Percentiles rank a stretch among this genome's conserved stretches.
Conservation (phyloP, 2,797 vertebrate species). For the Hoplostethus mediterraneus region DNA sequence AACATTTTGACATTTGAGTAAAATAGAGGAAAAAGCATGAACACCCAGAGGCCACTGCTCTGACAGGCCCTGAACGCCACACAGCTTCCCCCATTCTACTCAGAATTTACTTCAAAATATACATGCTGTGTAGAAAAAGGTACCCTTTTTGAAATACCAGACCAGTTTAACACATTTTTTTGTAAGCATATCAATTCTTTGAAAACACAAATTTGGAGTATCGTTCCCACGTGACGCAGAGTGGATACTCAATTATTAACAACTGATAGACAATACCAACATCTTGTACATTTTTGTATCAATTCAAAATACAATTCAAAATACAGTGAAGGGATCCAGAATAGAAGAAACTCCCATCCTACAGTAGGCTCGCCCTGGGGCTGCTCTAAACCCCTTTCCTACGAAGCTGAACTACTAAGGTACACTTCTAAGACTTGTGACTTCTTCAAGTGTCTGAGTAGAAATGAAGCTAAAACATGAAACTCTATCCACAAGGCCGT, state of each 20-base stretch:
- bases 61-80: neutral
- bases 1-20: constrained; percentile 48
- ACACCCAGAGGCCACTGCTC: constrained; percentile 29
- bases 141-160: constrained; percentile 46
- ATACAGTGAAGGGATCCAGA: constrained; percentile 63
- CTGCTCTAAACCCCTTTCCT: constrained; percentile 7
- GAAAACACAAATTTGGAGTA: constrained; percentile 41
- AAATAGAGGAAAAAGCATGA: constrained; percentile 32
- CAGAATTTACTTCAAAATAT: constrained; percentile 66
- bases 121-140: constrained; percentile 58
- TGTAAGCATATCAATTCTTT: constrained; percentile 41
- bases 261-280: constrained; percentile 47
- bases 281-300: constrained; percentile 41
- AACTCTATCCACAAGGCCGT: neutral
- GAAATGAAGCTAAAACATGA: constrained; percentile 9
- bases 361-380: constrained; percentile 38
- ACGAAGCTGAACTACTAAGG: constrained; percentile 15
- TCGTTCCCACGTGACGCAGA: constrained; percentile 36
- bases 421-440: constrained; percentile 52
- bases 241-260: constrained; percentile 53
- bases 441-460: constrained; percentile 39
- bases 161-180: constrained; percentile 32
- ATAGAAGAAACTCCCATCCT: constrained; percentile 43
- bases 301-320: constrained; percentile 53
- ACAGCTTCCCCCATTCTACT: constrained; percentile 17